Evolutionary conservation across 2,888 invertebrate genomes (phyloP).

Genomic region (Xylocampa areola): DNA sequence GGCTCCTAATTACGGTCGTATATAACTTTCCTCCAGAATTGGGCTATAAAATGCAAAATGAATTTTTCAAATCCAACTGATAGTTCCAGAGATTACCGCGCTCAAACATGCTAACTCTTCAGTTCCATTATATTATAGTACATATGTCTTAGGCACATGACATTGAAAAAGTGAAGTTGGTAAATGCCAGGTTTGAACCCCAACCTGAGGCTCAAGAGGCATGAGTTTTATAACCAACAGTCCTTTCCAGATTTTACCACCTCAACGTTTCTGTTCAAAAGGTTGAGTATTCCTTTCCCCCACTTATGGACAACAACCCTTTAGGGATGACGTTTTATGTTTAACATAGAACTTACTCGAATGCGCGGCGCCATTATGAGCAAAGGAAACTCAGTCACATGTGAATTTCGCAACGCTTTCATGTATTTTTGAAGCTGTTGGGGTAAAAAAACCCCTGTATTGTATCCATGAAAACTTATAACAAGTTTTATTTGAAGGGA

Average conservation of each 20-base stretch:
- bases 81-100: no score
- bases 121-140: no score
- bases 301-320: conserved; percentile 36
- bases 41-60: no score
- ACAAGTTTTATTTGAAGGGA: no score
- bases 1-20: no score
- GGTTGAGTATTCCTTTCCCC: conserved; percentile 7
- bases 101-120: no score
- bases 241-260: conserved; percentile 11
- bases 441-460: neutral
- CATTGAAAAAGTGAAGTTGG: no score
- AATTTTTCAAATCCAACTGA: no score
- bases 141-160: no score
- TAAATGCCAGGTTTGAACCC: no score
- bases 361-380: conserved; percentile 25
- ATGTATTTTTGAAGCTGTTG: conserved; percentile 38
- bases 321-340: conserved; percentile 44
- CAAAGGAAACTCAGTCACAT: conserved; percentile 41
- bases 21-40: no score
- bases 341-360: conserved; percentile 37
- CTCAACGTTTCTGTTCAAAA: conserved; percentile 8
- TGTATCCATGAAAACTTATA: neutral
- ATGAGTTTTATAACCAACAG: neutral
- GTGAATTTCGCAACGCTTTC: conserved; percentile 47
- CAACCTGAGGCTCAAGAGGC: no score